Conservation (phyloP, 2,797 vertebrate species). For the Spatula clypeata region DNA sequence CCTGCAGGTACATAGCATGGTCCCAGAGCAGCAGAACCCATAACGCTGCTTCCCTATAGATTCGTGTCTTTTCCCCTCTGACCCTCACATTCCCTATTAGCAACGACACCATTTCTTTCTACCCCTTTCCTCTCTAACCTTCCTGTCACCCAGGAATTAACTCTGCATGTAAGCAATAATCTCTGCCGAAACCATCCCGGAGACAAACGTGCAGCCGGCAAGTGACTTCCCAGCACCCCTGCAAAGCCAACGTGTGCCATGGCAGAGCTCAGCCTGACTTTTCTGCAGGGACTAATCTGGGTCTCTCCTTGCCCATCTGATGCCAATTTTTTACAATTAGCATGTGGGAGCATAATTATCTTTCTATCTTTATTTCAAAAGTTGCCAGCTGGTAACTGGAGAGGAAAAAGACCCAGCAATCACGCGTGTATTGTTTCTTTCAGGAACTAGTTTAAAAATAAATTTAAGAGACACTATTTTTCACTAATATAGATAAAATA, state of each 20-base stretch:
- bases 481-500: slow-evolving; percentile 18
- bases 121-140: not conserved
- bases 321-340: not conserved
- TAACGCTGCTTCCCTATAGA: not conserved
- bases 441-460: slow-evolving; percentile 9
- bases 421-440: not conserved
- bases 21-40: not conserved
- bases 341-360: not conserved
- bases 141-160: not conserved
- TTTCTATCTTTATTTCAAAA: not conserved
- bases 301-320: not conserved
- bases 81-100: not conserved
- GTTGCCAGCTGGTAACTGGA: not conserved
- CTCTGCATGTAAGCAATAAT: not conserved
- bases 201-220: not conserved
- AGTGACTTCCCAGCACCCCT: not conserved
- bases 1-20: not conserved
- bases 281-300: not conserved
- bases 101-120: not conserved
- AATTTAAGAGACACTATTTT: not conserved
- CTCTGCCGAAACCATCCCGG: not conserved
- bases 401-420: not conserved
- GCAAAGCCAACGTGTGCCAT: fast-evolving
- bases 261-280: not conserved
- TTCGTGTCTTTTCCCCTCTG: not conserved